A percentile compares a stretch with the other conserved stretches of the same genome.
phyloP scores from a whole-genome alignment of 2,888 invertebrate species.

The Anagyrus pseudococci region DNA sequence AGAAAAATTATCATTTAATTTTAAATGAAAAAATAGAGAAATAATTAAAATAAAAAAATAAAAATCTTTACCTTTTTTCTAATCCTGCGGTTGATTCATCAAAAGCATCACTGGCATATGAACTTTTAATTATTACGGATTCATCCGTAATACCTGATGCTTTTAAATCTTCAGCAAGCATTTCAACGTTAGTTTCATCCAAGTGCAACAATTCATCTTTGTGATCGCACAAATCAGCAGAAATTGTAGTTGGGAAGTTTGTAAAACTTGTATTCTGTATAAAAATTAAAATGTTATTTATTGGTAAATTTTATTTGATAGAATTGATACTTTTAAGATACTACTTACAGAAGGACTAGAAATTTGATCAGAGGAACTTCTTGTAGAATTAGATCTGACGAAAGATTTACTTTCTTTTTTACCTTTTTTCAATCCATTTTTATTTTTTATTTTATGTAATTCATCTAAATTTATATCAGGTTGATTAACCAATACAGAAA shows the following conservation, averaged over 20 bases:
- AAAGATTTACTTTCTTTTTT: neutral
- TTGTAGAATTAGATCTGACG: neutral
- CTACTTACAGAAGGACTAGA: neutral
- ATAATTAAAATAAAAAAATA: neutral
- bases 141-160: constrained; percentile 43
- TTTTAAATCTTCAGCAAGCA: constrained; percentile 52
- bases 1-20: neutral
- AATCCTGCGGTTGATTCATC: neutral
- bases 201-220: constrained; percentile 1
- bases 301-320: neutral
- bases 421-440: constrained; percentile 1
- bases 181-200: neutral
- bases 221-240: neutral
- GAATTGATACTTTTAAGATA: neutral
- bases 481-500: constrained; percentile 71
- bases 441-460: constrained; percentile 24
- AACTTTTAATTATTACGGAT: constrained; percentile 42
- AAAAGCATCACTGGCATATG: constrained; percentile 36
- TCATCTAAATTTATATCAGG: constrained; percentile 67
- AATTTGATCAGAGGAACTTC: neutral
- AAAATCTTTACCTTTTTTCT: constrained; percentile 19
- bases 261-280: neutral
- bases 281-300: neutral
- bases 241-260: neutral
- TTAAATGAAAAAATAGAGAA: neutral